Conservation (phyloP, 2,113 vertebrate species). For the Gallinago paraguaiae region DNA sequence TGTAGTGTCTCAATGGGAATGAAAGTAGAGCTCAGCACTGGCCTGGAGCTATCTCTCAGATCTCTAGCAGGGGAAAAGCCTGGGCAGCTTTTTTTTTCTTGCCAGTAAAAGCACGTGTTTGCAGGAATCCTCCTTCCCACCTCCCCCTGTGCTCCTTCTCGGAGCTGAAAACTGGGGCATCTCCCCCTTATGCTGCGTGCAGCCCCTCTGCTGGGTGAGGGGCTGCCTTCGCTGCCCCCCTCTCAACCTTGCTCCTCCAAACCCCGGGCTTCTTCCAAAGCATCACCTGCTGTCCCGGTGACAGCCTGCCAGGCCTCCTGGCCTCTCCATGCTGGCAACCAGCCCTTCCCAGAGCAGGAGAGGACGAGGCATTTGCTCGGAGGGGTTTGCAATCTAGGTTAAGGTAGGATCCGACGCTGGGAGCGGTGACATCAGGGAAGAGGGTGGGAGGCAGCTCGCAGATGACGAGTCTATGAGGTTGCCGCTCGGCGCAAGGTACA, state of each 20-base stretch:
- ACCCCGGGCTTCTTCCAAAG: accelerated
- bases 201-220: background rate
- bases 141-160: background rate
- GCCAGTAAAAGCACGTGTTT: background rate
- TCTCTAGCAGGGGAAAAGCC: background rate
- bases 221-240: background rate
- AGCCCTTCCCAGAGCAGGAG: background rate
- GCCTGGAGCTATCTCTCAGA: background rate
- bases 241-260: background rate
- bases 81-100: background rate
- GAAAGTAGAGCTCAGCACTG: background rate
- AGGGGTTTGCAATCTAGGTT: constrained; percentile 61
- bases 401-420: background rate
- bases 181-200: accelerated
- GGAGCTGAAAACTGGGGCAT: background rate
- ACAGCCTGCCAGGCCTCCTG: background rate
- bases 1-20: background rate
- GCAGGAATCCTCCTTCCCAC: background rate
- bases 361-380: background rate
- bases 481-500: constrained; percentile 42
- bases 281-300: accelerated
- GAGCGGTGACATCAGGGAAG: constrained; percentile 24
- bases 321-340: background rate
- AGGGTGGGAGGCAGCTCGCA: constrained; percentile 32
- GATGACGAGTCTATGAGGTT: constrained; percentile 48